phyloP scores from a whole-genome alignment of 2,888 invertebrate genomes.

The Cosmia pyralina region DNA sequence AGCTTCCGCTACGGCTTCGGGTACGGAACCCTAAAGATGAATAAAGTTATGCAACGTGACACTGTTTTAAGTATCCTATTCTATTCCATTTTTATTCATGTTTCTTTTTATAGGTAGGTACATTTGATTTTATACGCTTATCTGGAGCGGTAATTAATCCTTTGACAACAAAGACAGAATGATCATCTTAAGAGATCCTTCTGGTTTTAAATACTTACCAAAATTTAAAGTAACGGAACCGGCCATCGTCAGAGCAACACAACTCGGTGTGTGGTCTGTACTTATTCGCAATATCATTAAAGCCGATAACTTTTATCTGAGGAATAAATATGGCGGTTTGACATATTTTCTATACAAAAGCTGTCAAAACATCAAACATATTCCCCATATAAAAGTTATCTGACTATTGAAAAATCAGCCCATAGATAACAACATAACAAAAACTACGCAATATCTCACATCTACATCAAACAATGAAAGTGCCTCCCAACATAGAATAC shows the following conservation, averaged over 20 bases:
- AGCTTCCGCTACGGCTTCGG: no score
- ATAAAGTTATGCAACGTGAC: background rate
- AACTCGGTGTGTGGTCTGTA: no score
- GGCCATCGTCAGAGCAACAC: background rate
- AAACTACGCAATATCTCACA: constrained; percentile 22
- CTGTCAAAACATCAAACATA: no score
- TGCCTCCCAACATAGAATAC: constrained; percentile 32
- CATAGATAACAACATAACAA: constrained; percentile 21
- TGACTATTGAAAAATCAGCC: no score
- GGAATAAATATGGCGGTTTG: no score
- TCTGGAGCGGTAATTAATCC: background rate
- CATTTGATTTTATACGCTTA: background rate
- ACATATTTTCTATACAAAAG: no score
- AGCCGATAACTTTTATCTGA: no score
- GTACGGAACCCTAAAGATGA: no score
- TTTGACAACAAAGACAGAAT: background rate
- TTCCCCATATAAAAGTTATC: no score
- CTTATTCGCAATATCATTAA: constrained; percentile 25
- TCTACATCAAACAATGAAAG: constrained; percentile 30
- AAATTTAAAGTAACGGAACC: background rate
- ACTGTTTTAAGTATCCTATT: background rate
- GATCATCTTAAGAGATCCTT: background rate
- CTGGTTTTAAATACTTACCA: background rate
- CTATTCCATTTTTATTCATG: background rate
- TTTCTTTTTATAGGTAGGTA: background rate